phyloP scores from a whole-genome alignment of 1,140 invertebrate species.

The Plectrocnemia conspersa region DNA sequence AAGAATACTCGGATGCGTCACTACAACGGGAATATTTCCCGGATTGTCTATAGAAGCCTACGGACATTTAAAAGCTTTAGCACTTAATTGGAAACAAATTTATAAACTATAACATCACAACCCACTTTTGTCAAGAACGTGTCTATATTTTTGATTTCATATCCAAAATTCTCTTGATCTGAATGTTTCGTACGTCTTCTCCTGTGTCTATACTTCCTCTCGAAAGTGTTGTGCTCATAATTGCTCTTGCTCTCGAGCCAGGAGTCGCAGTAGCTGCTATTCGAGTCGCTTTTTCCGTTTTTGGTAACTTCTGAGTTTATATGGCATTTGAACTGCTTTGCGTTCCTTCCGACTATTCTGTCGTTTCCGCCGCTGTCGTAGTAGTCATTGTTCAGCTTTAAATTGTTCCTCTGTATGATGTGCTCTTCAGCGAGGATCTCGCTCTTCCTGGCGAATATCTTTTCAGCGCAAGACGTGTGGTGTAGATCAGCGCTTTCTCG shows the following conservation, averaged over 20 bases:
- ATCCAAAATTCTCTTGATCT: constrained; percentile 56
- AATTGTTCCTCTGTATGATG: constrained; percentile 14
- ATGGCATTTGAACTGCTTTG: constrained; percentile 17
- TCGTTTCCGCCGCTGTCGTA: constrained; percentile 19
- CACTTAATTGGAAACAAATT: constrained; percentile 10
- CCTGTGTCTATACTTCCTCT: constrained; percentile 38
- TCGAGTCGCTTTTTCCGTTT: constrained; percentile 15
- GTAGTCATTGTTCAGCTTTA: constrained; percentile 22
- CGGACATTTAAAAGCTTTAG: constrained; percentile 33
- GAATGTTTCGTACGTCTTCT: constrained; percentile 44
- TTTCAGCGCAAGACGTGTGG: constrained; percentile 33
- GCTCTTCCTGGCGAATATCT: constrained; percentile 9
- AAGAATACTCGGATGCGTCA: constrained; percentile 67
- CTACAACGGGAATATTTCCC: constrained; percentile 75
- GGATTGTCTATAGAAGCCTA: constrained; percentile 67
- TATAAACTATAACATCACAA: background rate
- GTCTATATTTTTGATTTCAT: constrained; percentile 70
- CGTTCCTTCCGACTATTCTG: constrained; percentile 26
- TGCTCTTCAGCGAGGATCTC: constrained; percentile 9
- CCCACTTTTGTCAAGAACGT: constrained; percentile 65
- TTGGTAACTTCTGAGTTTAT: constrained; percentile 8
- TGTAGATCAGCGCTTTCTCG: constrained; percentile 54
- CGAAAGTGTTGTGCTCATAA: constrained; percentile 32
- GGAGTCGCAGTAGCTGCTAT: constrained; percentile 22
- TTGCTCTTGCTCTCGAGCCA: constrained; percentile 25